Percentiles rank a stretch among this genome's conserved stretches.
phyloP scores from a whole-genome alignment of 2,797 vertebrate genomes.

The Sus cebifrons region DNA sequence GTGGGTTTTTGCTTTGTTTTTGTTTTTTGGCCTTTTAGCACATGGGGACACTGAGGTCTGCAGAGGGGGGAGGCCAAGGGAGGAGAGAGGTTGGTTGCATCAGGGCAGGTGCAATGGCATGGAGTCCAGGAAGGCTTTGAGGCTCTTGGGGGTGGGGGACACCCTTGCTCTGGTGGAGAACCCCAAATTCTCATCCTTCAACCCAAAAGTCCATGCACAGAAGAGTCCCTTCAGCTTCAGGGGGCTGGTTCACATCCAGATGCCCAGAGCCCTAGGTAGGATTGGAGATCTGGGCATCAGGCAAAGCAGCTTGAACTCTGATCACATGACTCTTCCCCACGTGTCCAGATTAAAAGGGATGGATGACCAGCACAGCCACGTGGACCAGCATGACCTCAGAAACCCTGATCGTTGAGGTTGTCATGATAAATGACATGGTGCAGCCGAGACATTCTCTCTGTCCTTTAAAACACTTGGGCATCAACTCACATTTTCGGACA shows the following conservation, averaged over 20 bases:
- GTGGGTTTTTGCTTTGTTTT: not conserved
- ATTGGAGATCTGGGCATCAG: not conserved
- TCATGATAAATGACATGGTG: not conserved
- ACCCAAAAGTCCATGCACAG: not conserved
- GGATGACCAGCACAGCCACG: fast-evolving
- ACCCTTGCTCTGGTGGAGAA: not conserved
- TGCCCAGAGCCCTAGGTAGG: not conserved
- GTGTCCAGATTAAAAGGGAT: not conserved
- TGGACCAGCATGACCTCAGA: not conserved
- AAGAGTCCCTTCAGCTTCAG: fast-evolving
- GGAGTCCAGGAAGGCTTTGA: not conserved
- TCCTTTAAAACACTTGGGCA: not conserved
- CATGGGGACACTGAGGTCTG: not conserved
- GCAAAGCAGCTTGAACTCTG: not conserved
- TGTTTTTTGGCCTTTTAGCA: not conserved
- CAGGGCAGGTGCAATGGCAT: fast-evolving
- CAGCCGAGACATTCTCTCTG: not conserved
- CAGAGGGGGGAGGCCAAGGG: not conserved
- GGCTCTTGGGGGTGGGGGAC: not conserved
- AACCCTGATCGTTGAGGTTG: not conserved
- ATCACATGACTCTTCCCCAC: fast-evolving
- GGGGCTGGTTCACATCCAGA: not conserved
- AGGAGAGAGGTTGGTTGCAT: not conserved
- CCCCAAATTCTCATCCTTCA: not conserved
- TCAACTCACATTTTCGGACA: not conserved